These are phyloP conservation scores for Schrankia costaestrigalis DNA, from an alignment of 2,888 invertebrate species.

Conservation along the genomic window DNA sequence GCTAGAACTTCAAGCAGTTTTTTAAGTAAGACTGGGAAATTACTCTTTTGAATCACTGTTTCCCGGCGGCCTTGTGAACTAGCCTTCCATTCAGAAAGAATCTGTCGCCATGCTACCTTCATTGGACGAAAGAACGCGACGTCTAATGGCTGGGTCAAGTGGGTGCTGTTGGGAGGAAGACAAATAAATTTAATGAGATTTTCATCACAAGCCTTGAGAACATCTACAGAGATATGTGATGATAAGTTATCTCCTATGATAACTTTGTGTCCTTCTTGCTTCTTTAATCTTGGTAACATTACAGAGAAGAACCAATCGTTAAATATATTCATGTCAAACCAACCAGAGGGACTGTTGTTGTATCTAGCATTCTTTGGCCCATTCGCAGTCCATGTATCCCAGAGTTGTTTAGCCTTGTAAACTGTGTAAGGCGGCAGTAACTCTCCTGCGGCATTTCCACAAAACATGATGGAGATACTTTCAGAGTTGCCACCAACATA, in stretches of 20 bases:
- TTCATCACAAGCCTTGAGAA: no score
- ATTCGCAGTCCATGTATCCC: not conserved
- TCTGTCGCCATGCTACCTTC: no score
- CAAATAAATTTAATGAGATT: no score
- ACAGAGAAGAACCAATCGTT: not conserved
- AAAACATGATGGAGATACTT: slow-evolving; percentile 24
- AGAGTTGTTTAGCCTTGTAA: not conserved
- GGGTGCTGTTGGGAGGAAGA: no score
- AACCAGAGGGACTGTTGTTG: not conserved
- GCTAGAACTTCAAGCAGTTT: no score
- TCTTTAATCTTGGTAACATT: not conserved
- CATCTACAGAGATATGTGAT: slow-evolving; percentile 1
- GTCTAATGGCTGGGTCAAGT: no score
- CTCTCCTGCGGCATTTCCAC: slow-evolving; percentile 1
- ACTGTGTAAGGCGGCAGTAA: not conserved
- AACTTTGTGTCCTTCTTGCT: not conserved
- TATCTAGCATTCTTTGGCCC: not conserved
- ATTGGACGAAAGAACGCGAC: no score
- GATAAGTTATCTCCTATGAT: slow-evolving; percentile 1
- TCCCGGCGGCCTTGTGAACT: no score
- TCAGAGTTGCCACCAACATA: no score
- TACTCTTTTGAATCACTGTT: no score
- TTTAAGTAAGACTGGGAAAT: no score
- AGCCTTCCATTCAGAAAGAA: no score
- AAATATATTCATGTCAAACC: not conserved